These are phyloP conservation scores for Patella caerulea DNA, from an alignment of 2,888 invertebrate species.

Conservation along the genomic window DNA sequence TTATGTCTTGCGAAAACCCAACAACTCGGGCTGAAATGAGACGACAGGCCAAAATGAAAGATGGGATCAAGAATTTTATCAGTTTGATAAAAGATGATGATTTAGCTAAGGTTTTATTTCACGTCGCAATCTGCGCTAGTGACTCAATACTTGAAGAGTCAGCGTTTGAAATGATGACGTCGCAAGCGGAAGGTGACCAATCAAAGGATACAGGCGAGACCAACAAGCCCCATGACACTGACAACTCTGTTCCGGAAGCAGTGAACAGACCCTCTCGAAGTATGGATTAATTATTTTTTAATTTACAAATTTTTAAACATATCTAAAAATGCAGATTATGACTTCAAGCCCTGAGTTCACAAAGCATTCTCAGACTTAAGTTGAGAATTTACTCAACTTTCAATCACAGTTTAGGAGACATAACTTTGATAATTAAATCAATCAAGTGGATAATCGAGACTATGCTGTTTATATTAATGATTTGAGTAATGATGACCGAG, in stretches of 20 bases:
- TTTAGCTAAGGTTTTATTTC: conserved; percentile 48
- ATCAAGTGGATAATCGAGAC: no score
- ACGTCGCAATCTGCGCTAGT: conserved; percentile 59
- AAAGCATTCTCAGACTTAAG: no score
- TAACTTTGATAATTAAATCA: no score
- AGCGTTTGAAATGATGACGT: conserved; percentile 47
- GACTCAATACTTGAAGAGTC: conserved; percentile 51
- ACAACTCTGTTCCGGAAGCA: background rate
- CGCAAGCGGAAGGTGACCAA: conserved; percentile 23
- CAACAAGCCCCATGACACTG: background rate
- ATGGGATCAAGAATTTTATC: conserved; percentile 42
- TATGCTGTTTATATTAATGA: no score
- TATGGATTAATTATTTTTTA: background rate
- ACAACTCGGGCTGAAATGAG: conserved; percentile 19
- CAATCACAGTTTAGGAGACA: no score
- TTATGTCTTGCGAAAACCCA: conserved; percentile 32
- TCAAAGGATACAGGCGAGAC: conserved; percentile 18
- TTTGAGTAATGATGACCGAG: no score
- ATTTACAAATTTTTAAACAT: background rate
- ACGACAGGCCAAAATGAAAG: conserved; percentile 24
- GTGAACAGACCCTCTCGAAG: background rate
- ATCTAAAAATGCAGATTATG: no score
- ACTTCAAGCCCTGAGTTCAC: no score
- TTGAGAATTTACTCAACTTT: no score
- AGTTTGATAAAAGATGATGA: conserved; percentile 37